Evolutionary conservation across 2,797 vertebrate genomes (phyloP).

Genomic region (Pyrocephalus nanus): DNA sequence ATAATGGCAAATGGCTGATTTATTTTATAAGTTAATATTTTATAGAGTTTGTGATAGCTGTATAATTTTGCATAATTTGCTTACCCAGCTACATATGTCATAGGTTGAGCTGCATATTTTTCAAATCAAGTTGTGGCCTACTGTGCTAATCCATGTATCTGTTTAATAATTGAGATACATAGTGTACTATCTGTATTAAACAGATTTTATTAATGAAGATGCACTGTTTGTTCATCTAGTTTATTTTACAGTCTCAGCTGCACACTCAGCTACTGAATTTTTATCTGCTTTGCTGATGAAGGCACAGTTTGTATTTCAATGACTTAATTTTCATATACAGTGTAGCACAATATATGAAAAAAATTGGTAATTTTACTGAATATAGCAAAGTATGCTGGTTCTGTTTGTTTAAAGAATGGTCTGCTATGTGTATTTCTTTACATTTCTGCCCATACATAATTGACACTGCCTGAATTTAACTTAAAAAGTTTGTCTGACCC

Average conservation of each 20-base stretch:
- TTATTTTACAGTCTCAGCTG: conserved; percentile 63
- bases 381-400: not conserved
- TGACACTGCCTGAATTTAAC: not conserved
- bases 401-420: not conserved
- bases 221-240: conserved; percentile 48
- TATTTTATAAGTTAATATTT: conserved; percentile 51
- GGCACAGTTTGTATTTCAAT: not conserved
- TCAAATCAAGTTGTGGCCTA: conserved; percentile 45
- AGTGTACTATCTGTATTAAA: conserved; percentile 55
- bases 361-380: not conserved
- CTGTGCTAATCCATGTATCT: conserved; percentile 60
- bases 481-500: not conserved
- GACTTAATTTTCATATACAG: not conserved
- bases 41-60: conserved; percentile 42
- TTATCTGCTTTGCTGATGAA: conserved; percentile 39
- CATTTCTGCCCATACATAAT: not conserved
- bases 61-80: conserved; percentile 54
- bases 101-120: conserved; percentile 43
- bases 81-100: conserved; percentile 33
- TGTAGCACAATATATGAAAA: not conserved
- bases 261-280: conserved; percentile 51
- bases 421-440: not conserved
- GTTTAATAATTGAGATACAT: conserved; percentile 63
- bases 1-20: conserved; percentile 31
- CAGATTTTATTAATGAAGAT: conserved; percentile 74